Evolutionary conservation across 1,140 invertebrate species (phyloP).

Genomic region (Zaprionus nigranus): DNA sequence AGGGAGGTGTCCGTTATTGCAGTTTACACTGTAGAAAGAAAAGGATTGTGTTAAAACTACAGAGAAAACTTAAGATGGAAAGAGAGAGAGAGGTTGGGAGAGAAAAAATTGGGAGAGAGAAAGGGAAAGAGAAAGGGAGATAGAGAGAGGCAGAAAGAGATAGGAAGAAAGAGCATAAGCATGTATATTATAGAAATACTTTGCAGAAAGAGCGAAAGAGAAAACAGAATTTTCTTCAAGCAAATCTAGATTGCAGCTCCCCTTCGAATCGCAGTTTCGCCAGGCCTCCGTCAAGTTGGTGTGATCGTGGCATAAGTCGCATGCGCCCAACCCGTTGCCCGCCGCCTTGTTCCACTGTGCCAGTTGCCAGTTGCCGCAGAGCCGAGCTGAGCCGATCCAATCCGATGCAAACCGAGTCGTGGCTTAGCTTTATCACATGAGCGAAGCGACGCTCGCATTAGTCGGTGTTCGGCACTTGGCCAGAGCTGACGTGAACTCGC

Average conservation of each 20-base stretch:
- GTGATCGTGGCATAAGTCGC: slow-evolving; percentile 21
- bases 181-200: background rate
- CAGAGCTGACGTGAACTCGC: slow-evolving; percentile 64
- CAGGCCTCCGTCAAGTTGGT: background rate
- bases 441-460: slow-evolving; percentile 39
- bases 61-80: background rate
- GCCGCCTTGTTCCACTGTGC: background rate
- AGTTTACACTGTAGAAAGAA: background rate
- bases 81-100: too few relatives aligned
- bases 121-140: background rate
- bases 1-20: too few relatives aligned
- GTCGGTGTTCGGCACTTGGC: slow-evolving; percentile 74
- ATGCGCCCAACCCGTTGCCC: background rate
- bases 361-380: slow-evolving; percentile 8
- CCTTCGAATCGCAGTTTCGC: background rate
- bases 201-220: background rate
- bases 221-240: background rate
- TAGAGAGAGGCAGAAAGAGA: background rate
- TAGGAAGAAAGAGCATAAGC: background rate
- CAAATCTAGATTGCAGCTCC: background rate
- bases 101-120: too few relatives aligned
- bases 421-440: slow-evolving; percentile 44
- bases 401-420: slow-evolving; percentile 11
- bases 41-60: background rate
- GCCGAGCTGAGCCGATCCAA: background rate